Evolutionary conservation across 2,797 vertebrate species (phyloP), one percentile per base, ranked within the genome.

Genomic region (Carcharodon carcharias): DNA sequence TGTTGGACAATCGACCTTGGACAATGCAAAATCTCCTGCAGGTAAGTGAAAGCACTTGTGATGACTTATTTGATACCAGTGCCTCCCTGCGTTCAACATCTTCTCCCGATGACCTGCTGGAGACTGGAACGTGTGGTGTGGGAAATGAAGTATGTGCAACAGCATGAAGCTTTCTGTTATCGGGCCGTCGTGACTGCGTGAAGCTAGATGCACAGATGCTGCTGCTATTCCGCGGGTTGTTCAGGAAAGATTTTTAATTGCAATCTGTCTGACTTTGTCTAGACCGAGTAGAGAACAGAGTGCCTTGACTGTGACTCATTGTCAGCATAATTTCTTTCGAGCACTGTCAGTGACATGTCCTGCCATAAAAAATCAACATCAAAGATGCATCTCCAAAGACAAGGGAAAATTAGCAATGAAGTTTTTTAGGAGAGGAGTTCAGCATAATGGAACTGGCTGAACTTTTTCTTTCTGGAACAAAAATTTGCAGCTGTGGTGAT

Each of bases 161-260:
- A 65, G 91, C 63, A 26, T 67, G 63, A 67, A 26, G n/a, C 21
- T 65, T 23, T 93, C n/a, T 93, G 91, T 45, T 92, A 67, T 67
- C 16, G n/a, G 91, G n/a, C 23, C 91, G 93, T 65, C 21, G 8
- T n/a, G 88, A 31, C 88, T 35, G 58, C 7, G 56, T 91, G 63
- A 93, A 93, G 40, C 63, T 93, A 67, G n/a, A 93, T 58, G 40
- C 21, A 65, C 91, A 93, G 91, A 93, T 67, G n/a, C 91, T 93
- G n/a, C 91, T 93, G 91, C 18, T 45, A 26, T 67, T 93, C 63
- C 40, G 1, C 8, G 3, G 91, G 63, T 67, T 45, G 35, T 67
- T 67, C 61, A 67, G 26, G 11, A 65, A 63, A 65, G 89, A 58
- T 89, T 61, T 92, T 65, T 92, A 93, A 93, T 93, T 67, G n/a